These are phyloP conservation scores for Sepioteuthis lessoniana DNA, from an alignment of 2,888 invertebrate genomes.

Conservation along the genomic window DNA sequence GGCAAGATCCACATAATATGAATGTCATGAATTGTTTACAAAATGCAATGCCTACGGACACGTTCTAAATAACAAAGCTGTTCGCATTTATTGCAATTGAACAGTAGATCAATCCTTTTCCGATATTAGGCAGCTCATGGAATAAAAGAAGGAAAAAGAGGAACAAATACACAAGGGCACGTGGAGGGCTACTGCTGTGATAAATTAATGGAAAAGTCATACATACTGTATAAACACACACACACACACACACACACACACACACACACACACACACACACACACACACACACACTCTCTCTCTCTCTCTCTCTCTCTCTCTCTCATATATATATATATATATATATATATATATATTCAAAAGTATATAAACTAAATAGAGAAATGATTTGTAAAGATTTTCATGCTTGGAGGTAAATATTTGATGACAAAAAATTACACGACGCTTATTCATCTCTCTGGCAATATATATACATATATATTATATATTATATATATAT, in stretches of 20 bases:
- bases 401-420: background rate
- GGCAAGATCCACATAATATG: background rate
- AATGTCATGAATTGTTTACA: background rate
- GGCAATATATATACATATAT: too few relatives aligned
- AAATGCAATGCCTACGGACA: background rate
- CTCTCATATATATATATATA: too few relatives aligned
- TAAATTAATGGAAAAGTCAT: background rate
- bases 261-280: too few relatives aligned
- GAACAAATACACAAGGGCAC: background rate
- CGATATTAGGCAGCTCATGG: background rate
- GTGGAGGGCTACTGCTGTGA: too few relatives aligned
- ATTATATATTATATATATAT: too few relatives aligned
- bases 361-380: background rate
- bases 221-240: background rate
- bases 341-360: background rate
- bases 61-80: background rate
- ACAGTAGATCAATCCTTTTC: background rate
- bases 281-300: too few relatives aligned
- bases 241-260: background rate
- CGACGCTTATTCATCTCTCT: background rate
- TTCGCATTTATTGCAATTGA: background rate
- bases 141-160: background rate
- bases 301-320: too few relatives aligned
- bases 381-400: background rate
- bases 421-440: background rate